phyloP scores from a whole-genome alignment of 2,888 invertebrate species.

The Hydrotaea diabolus region DNA sequence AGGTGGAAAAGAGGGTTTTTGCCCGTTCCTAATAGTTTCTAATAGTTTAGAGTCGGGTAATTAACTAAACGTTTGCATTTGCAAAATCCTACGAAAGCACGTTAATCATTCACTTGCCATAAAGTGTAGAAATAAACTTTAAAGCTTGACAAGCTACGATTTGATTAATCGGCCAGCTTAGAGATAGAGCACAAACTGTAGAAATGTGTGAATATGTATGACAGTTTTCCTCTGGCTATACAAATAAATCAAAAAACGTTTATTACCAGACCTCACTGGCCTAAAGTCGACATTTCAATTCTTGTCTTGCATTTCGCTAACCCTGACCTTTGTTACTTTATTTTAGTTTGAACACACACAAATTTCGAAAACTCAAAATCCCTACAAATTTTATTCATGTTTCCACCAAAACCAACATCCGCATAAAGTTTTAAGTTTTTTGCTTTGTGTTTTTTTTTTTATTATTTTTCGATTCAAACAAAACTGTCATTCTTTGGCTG shows the following conservation, averaged over 20 bases:
- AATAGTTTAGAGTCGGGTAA: neutral
- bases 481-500: slow-evolving; percentile 27
- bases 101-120: neutral
- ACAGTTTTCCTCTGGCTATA: too few species aligned
- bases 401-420: slow-evolving; percentile 53
- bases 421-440: slow-evolving; percentile 55
- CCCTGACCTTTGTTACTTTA: slow-evolving; percentile 62
- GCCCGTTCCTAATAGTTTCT: neutral
- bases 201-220: too few species aligned
- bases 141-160: neutral
- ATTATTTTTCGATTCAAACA: slow-evolving; percentile 44
- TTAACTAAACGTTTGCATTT: slow-evolving; percentile 32
- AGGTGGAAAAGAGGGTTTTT: neutral
- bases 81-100: slow-evolving; percentile 27
- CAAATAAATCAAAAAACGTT: too few species aligned
- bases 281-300: slow-evolving; percentile 17
- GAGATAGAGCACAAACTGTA: too few species aligned
- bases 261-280: neutral
- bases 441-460: slow-evolving; percentile 71
- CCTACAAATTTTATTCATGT: slow-evolving; percentile 46
- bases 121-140: neutral
- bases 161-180: neutral
- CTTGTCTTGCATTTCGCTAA: slow-evolving; percentile 41
- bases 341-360: slow-evolving; percentile 64
- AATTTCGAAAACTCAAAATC: slow-evolving; percentile 37